Conservation (phyloP, 2,797 vertebrate species). For the Tenualosa ilisha region DNA sequence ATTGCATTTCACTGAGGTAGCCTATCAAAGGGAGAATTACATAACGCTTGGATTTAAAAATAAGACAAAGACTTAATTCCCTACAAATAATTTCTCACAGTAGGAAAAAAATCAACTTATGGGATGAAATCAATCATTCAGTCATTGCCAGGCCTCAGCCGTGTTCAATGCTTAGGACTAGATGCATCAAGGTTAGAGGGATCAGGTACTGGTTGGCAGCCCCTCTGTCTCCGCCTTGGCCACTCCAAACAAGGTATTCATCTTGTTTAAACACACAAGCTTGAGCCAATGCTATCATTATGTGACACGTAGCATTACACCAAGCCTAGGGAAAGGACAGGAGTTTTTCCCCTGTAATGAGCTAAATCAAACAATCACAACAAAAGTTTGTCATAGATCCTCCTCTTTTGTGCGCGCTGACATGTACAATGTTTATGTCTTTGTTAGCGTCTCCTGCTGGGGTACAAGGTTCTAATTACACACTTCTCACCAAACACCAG, state of each 20-base stretch:
- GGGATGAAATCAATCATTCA: not conserved
- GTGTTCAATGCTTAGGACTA: not conserved
- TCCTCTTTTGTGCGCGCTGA: not conserved
- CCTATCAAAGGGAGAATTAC: not conserved
- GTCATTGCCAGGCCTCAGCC: too few relatives aligned
- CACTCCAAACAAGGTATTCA: not conserved
- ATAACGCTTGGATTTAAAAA: not conserved
- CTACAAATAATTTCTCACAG: not conserved
- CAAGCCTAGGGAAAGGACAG: not conserved
- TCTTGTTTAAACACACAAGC: slow-evolving; percentile 23
- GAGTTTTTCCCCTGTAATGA: not conserved
- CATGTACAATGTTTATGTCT: not conserved
- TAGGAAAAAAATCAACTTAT: not conserved
- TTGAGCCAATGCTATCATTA: not conserved
- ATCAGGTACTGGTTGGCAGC: not conserved
- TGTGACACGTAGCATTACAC: not conserved
- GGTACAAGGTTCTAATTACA: not conserved
- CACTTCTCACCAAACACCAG: not conserved
- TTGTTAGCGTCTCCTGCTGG: not conserved
- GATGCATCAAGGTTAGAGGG: not conserved
- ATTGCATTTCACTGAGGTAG: too few relatives aligned
- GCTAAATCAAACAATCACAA: not conserved
- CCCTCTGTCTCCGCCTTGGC: not conserved
- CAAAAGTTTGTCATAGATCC: not conserved
- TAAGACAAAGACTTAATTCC: not conserved